Conservation (phyloP, 2,797 vertebrate species). For the Oryzias dopingdopingensis region DNA sequence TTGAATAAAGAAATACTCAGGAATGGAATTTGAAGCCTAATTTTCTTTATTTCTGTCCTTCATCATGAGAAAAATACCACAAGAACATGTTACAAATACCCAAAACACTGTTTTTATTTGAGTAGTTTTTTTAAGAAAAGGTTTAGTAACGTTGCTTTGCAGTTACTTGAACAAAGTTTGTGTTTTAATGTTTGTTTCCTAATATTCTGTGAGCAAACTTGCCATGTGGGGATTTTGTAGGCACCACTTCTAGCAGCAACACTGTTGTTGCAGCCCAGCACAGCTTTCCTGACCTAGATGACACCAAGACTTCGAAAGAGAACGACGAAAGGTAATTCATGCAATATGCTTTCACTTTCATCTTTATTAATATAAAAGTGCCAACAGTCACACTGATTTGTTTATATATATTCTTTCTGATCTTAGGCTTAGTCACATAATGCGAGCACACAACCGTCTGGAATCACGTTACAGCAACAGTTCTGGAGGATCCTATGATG, state of each 20-base stretch:
- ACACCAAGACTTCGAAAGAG: slow-evolving; percentile 85
- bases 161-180: neutral
- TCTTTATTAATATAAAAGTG: slow-evolving; percentile 3
- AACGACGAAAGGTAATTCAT: slow-evolving; percentile 87
- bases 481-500: slow-evolving; percentile 96
- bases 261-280: slow-evolving; percentile 92
- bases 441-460: slow-evolving; percentile 89
- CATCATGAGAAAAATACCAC: too few species aligned
- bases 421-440: slow-evolving; percentile 75
- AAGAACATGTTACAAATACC: too few species aligned
- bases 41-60: too few species aligned
- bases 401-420: slow-evolving; percentile 6
- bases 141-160: too few species aligned
- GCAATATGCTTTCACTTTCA: neutral
- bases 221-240: slow-evolving; percentile 56
- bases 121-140: too few species aligned
- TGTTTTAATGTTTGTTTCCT: neutral
- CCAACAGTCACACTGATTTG: neutral
- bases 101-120: too few species aligned
- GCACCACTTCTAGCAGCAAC: slow-evolving; percentile 93
- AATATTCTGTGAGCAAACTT: neutral
- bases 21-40: too few species aligned
- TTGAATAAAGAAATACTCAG: too few species aligned
- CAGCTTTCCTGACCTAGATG: slow-evolving; percentile 85
- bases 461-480: slow-evolving; percentile 98